Evolutionary conservation across 2,113 vertebrate species (phyloP), one percentile per base, ranked within the genome.

Genomic region (Sitta europaea): DNA sequence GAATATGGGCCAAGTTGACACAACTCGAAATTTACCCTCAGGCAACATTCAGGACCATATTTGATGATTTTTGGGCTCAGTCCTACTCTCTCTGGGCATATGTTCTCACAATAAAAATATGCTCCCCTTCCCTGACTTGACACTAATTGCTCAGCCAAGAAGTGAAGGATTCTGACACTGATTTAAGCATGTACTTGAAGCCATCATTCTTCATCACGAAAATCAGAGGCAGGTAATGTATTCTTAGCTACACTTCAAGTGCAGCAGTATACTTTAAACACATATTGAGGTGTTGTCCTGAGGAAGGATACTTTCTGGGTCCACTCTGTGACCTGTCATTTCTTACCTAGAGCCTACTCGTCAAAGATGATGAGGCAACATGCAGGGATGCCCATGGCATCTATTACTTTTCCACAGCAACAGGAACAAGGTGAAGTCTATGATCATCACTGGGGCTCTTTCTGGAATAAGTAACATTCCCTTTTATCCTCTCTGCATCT

Each of bases 101-200:
- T 92, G 79, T 92, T 96, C 88, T 74, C 51, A 73, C 71, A 81
- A 89, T 57, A 92, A 91, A 93, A 92, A 94, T 83, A 71, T 78
- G 79, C 43, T 95, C 83, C 47, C 68, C 65, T 96, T 94, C 84
- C 59, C 59, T 89, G 85, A 13, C 63, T 92, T 88, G 88, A 90
- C 88, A 86, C 51, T 93, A 71, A 82, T 86, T 96, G 61, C 88
- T 94, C 40, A 92, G 88, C 83, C 68, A 86, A 74, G 59, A 71
- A 77, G 61, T 25, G 86, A 90, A 70, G 86, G 88, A 82, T 92
- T 92, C 47, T 74, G 91, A 70, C 45, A 80, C 81, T 88, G 90
- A 86, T 86, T 83, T 93, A 90, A 65, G 58, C 67, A 22, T 0
- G 0, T 38, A 36, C 50, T 50, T 1, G 4, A 90, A 88, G 66